Evolutionary conservation across 1,140 invertebrate genomes (phyloP).

Genomic region (Radopholus similis): DNA sequence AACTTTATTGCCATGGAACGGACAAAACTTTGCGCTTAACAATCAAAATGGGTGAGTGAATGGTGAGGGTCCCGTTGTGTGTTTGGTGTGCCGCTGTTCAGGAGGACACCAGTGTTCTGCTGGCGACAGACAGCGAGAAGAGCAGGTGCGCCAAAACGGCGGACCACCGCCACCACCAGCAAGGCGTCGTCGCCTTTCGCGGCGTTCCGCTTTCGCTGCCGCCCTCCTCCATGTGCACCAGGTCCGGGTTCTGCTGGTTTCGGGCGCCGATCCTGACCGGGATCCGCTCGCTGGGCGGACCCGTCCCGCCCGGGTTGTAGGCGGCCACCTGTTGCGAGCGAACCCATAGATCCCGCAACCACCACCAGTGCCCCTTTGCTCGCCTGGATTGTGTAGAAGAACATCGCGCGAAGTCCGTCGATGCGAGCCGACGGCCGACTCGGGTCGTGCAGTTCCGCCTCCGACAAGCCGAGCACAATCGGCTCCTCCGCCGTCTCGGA

Average conservation of each 20-base stretch:
- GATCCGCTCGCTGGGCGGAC: constrained; percentile 21
- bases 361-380: too few relatives aligned
- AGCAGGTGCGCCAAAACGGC: too few relatives aligned
- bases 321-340: constrained; percentile 12
- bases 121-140: too few relatives aligned
- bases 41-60: too few relatives aligned
- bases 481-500: constrained; percentile 30
- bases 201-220: not conserved
- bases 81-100: too few relatives aligned
- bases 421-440: constrained; percentile 28
- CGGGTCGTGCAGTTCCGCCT: constrained; percentile 29
- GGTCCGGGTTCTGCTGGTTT: constrained; percentile 2
- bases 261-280: constrained; percentile 25
- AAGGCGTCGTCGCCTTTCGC: not conserved
- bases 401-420: constrained; percentile 39
- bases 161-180: not conserved
- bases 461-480: constrained; percentile 11
- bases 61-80: too few relatives aligned
- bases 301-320: constrained; percentile 27
- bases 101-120: too few relatives aligned
- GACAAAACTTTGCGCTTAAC: too few relatives aligned
- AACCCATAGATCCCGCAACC: not conserved
- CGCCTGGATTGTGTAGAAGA: constrained; percentile 36
- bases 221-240: not conserved
- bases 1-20: too few relatives aligned